Conservation (phyloP, 2,797 vertebrate genomes). For the Lagocephalus sceleratus region DNA sequence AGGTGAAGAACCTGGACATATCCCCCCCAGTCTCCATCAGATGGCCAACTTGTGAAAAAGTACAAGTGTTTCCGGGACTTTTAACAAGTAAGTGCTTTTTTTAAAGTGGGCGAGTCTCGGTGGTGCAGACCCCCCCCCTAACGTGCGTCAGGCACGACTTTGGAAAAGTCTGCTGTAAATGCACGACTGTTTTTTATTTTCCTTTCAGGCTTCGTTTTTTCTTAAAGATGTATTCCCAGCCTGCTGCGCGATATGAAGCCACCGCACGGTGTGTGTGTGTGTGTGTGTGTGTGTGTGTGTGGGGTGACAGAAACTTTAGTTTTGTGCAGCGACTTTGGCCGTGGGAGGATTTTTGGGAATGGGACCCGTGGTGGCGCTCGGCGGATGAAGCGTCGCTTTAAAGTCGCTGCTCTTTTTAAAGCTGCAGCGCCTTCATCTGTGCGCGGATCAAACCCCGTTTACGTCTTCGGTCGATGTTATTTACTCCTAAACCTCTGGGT, state of each 20-base stretch:
- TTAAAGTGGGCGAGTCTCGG: not conserved
- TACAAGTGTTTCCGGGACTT: slow-evolving; percentile 32
- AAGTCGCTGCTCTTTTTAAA: too few species aligned
- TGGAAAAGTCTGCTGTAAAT: too few species aligned
- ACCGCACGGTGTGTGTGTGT: too few species aligned
- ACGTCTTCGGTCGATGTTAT: not conserved
- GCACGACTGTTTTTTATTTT: not conserved
- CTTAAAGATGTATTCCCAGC: not conserved
- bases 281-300: too few species aligned
- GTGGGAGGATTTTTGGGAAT: not conserved
- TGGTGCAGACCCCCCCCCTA: too few species aligned
- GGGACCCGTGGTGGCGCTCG: slow-evolving; percentile 7
- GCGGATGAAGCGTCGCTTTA: slow-evolving; percentile 14
- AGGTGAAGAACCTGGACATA: slow-evolving; percentile 36
- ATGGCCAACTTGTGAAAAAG: slow-evolving; percentile 64
- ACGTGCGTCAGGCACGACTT: not conserved
- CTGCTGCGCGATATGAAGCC: not conserved
- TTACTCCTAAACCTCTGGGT: too few species aligned
- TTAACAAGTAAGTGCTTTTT: slow-evolving; percentile 43
- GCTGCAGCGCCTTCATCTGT: not conserved
- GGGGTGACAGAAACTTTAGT: not conserved
- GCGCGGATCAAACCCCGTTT: not conserved
- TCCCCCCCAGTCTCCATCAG: slow-evolving; percentile 34
- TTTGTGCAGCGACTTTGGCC: not conserved
- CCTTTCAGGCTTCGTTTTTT: not conserved